A percentile compares a stretch with the other conserved stretches of the same genome.
phyloP scores from a whole-genome alignment of 1,140 invertebrate species.

The Hylyphantes graminicola region DNA sequence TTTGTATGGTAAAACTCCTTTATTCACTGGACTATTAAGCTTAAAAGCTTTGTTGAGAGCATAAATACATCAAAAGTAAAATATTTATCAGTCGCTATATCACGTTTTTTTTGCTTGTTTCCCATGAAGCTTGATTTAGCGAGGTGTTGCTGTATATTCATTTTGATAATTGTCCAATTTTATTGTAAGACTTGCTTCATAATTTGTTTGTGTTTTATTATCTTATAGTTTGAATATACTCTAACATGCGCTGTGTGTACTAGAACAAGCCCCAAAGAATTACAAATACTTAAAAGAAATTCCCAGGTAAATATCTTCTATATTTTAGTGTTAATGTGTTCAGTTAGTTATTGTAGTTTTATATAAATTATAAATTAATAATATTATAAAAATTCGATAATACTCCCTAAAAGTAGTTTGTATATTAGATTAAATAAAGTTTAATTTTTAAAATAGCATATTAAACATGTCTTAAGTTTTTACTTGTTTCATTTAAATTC shows the following conservation, averaged over 20 bases:
- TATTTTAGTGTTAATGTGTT: not conserved
- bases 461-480: no score
- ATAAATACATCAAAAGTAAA: no score
- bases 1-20: no score
- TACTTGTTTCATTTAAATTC: constrained; percentile 57
- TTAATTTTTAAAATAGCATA: no score
- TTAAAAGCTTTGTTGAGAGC: no score
- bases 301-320: constrained; percentile 76
- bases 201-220: constrained; percentile 22
- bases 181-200: not conserved
- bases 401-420: not conserved
- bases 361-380: no score
- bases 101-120: no score
- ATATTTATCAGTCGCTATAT: no score
- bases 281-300: constrained; percentile 92
- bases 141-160: no score
- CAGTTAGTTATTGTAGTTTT: not conserved
- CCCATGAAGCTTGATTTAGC: no score
- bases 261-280: constrained; percentile 94
- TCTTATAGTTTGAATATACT: constrained; percentile 87
- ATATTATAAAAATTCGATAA: not conserved
- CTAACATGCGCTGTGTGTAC: constrained; percentile 97
- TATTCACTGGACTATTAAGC: no score
- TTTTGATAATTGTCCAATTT: no score
- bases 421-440: not conserved